Base-by-base conservation (phyloP, 2,888 invertebrate genomes). In the Drosophila stalkeri region DNA sequence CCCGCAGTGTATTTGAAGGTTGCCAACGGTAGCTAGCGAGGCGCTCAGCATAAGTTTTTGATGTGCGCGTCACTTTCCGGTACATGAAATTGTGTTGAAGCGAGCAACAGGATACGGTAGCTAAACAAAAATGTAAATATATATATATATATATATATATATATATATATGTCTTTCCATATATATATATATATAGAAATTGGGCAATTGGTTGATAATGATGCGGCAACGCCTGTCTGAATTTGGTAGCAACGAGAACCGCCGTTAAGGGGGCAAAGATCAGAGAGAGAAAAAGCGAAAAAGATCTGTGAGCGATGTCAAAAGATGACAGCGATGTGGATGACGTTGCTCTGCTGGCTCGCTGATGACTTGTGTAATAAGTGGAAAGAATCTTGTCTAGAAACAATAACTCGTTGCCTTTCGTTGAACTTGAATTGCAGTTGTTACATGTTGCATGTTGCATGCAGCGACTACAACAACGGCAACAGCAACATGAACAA, bases 371-470 rank as follows among this genome's bases (percentile, higher is more conserved):
- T 86, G 86, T 86, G 90, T 90, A 88, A 90, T 86, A 85, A 85
- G 85, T 87, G 88, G 85, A 89, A 89, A 89, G 88, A 85, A 89
- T 85, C 85, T 85, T 85, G 89, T 85, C 89, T 82, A 82, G 83
- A 81, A 83, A 89, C 87, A 85, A 85, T 85, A 85, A 85, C 85
- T 85, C 75, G 85, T 89, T 87, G 89, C 62, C 72, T 85, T 80
- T 70, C 81, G 68, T 78, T 84, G 84, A 89, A 88, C 84, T 84
- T 84, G 89, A 84, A 84, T 88, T 86, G 81, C 78, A 67, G 51
- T 51, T 51, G 78, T 77, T 81, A 84, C 81, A 78, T 86, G 85
- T 62, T 62, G 78, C 52, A 54, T 54, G 85, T 62, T 62, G 78
- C 52, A 54, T 54, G 35, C 52, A 54, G 23, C 23, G 14, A 23